Conservation (phyloP, 2,888 invertebrate genomes). For the Listrodromus nycthemerus region DNA sequence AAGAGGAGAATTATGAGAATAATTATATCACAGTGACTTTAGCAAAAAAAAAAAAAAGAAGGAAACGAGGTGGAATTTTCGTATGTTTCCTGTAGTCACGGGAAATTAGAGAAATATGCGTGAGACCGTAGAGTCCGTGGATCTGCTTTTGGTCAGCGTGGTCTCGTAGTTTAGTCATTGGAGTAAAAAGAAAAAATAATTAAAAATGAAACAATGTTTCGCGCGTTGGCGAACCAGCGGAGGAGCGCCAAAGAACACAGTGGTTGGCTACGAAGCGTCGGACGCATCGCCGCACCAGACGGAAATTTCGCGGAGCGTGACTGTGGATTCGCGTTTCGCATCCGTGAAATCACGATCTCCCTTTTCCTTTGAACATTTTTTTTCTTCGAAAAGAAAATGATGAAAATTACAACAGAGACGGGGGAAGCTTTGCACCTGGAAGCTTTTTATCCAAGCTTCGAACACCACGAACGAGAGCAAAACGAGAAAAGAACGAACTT, state of each 20-base stretch:
- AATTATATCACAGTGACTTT: not conserved
- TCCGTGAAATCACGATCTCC: conserved; percentile 71
- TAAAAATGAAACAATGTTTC: conserved; percentile 67
- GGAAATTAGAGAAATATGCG: not conserved
- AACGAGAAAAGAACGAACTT: not conserved
- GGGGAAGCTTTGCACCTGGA: conserved; percentile 14
- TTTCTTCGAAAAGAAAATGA: conserved; percentile 22
- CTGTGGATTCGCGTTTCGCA: conserved; percentile 70
- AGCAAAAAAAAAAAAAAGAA: no score
- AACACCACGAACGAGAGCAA: not conserved
- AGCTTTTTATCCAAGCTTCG: not conserved
- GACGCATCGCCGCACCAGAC: conserved; percentile 58
- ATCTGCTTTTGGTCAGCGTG: conserved; percentile 42
- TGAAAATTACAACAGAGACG: conserved; percentile 35
- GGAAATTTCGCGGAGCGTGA: conserved; percentile 71
- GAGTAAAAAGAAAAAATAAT: conserved; percentile 10
- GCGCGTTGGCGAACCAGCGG: conserved; percentile 63
- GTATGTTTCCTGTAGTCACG: no score
- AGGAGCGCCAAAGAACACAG: conserved; percentile 41
- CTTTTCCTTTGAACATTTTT: conserved; percentile 4
- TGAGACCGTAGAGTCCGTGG: not conserved
- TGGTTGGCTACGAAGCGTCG: conserved; percentile 6
- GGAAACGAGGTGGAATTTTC: no score
- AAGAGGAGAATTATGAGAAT: not conserved
- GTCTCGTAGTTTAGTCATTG: conserved; percentile 59